Percentiles rank a stretch among this genome's conserved stretches.
Evolutionary conservation across 2,797 vertebrate genomes (phyloP).

Genomic region (Hyperoplus lanceolatus): DNA sequence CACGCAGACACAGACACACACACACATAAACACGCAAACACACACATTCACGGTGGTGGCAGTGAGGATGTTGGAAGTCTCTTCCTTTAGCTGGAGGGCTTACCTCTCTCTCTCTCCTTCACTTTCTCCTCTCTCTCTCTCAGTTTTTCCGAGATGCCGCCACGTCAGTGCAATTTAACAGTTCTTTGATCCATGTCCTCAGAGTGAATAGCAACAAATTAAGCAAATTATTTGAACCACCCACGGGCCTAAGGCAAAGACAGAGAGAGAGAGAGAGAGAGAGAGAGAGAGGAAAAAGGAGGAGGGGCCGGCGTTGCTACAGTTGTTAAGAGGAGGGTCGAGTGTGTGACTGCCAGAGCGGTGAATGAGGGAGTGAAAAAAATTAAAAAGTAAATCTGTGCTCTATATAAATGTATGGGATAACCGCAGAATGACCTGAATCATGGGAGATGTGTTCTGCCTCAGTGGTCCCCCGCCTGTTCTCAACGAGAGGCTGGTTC

Average conservation of each 20-base stretch:
- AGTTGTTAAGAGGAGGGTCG: constrained; percentile 71
- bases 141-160: constrained; percentile 73
- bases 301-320: constrained; percentile 63
- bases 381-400: constrained; percentile 41
- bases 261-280: constrained; percentile 57
- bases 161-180: constrained; percentile 86
- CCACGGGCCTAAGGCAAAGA: constrained; percentile 77
- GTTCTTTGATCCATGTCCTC: constrained; percentile 87
- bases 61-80: constrained; percentile 69
- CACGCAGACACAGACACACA: constrained; percentile 3
- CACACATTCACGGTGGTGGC: constrained; percentile 37
- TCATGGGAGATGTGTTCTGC: constrained; percentile 55
- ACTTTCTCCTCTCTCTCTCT: constrained; percentile 50
- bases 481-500: constrained; percentile 31
- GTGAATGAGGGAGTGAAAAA: constrained; percentile 27
- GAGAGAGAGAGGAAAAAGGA: constrained; percentile 20
- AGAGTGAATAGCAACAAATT: constrained; percentile 87
- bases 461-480: constrained; percentile 45
- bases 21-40: constrained; percentile 10
- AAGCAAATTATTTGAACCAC: constrained; percentile 86
- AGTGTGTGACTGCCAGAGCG: constrained; percentile 59
- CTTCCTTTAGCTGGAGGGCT: constrained; percentile 74
- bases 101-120: constrained; percentile 62
- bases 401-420: constrained; percentile 39
- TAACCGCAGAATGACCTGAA: constrained; percentile 61